Percentiles rank a stretch among this genome's conserved stretches.
These are phyloP conservation scores for Acanthurus tractus DNA, from an alignment of 2,797 vertebrate genomes.

Conservation along the genomic window DNA sequence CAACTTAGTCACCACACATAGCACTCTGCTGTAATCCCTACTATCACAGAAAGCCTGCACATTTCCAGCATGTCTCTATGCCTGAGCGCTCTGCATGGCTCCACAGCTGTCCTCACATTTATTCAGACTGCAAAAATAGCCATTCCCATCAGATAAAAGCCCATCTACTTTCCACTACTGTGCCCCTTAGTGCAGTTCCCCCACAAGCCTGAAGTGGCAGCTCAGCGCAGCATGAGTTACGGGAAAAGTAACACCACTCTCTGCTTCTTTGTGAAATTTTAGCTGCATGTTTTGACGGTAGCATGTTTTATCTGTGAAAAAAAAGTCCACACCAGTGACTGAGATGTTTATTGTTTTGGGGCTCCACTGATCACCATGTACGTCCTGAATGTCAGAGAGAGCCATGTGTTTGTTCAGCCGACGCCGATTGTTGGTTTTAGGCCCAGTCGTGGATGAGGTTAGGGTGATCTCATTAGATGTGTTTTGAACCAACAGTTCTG, in stretches of 20 bases:
- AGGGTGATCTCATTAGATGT: slow-evolving; percentile 53
- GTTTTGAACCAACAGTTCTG: slow-evolving; percentile 10
- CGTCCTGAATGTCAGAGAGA: slow-evolving; percentile 30
- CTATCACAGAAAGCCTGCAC: slow-evolving; percentile 3
- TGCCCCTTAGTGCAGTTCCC: background rate
- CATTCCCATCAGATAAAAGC: background rate
- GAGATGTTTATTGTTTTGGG: slow-evolving; percentile 39
- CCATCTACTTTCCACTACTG: background rate
- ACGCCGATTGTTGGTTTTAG: slow-evolving; percentile 64
- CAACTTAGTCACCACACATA: background rate
- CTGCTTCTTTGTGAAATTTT: background rate
- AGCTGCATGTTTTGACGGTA: background rate
- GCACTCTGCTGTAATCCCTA: background rate
- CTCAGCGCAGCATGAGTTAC: background rate
- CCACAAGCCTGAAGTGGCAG: background rate
- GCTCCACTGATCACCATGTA: slow-evolving; percentile 20
- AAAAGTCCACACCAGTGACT: background rate
- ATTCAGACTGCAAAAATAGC: background rate
- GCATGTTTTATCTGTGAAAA: slow-evolving; percentile 1
- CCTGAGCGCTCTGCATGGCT: slow-evolving; percentile 15
- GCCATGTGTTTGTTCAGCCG: slow-evolving; percentile 58
- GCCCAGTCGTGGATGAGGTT: slow-evolving; percentile 19
- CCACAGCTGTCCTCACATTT: slow-evolving; percentile 6
- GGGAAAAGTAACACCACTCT: background rate
- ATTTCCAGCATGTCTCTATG: background rate